Base-by-base conservation (phyloP, 2,888 invertebrate genomes). In the Tryphoninae sp. region DNA sequence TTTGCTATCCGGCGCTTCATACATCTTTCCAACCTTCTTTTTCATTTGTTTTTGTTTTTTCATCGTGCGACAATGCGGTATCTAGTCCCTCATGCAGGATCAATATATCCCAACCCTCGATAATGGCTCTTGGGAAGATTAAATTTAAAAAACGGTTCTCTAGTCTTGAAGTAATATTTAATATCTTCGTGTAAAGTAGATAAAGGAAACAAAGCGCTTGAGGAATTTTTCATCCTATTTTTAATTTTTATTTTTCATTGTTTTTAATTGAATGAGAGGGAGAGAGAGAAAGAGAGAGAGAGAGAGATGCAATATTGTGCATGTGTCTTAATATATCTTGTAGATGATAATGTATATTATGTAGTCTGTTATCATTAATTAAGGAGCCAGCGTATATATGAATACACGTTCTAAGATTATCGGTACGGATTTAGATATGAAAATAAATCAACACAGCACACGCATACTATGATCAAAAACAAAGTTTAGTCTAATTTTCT, bases 401-500 rank as follows among this genome's bases (percentile, higher is more conserved):
- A 6, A 64, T 40, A 79, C n/a, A 61, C n/a, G n/a, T 51, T 74
- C 22, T 61, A 73, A 33, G 9, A 78, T 65, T 71, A 33, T 61
- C 69, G 55, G 67, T 26, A 13, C 40, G 45, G 40, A 49, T 77
- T 71, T 71, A 55, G 8, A 67, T 62, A 76, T 78, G 67, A 76
- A 40, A 79, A 82, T 78, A 81, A 81, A 81, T 61, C 59, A 33
- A 82, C 58, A 73, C 68, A 26, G 26, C 77, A 80, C 75, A 76
- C 67, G 67, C 71, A 53, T 64, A 45, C 45, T 62, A 53, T 78
- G n/a, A 58, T 64, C 61, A 23, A 67, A 40, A 62, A 33, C 33
- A 61, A 51, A 55, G 53, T 59, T 51, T 68, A 19, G 72, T 82
- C 67, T 59, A 75, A 78, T 81, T 75, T 75, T 68, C 49, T 82